Evolutionary conservation across 2,888 invertebrate genomes (phyloP), one percentile per base, ranked within the genome.

Genomic region (Malacosoma neustria): DNA sequence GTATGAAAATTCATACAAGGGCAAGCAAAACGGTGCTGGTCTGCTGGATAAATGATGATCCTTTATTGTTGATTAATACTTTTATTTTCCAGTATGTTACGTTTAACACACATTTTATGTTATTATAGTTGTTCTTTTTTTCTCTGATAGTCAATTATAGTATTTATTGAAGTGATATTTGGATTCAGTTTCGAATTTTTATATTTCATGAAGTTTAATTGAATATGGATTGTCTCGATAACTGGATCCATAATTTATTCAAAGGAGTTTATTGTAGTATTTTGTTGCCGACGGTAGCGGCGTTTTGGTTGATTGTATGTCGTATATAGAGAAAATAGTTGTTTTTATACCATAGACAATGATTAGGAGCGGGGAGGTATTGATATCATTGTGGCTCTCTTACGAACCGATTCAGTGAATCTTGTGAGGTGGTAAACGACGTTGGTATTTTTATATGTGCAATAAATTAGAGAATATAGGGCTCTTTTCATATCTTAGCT

Each of bases 381-480:
- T 14, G 7, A 13, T 34, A 22, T 7, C n/a, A 46, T 45, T 32
- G 50, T 52, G 54, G 54, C 57, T 57, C 58, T 57, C 49, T 53
- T 45, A 22, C 22, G 54, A 54, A 56, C 54, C 50, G 45, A 45
- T 47, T 44, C 32, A 32, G 31, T 41, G 39, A 40, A 40, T 45
- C 49, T 42, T 45, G 50, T 48, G 51, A 48, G 39, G 42, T 44
- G 48, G 42, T 50, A 46, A 46, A 51, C 54, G 59, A 54, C 57
- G 73, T 73, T 62, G 68, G 68, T 76, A 75, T 77, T 81, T 81
- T 80, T 75, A 56, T 81, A 81, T 75, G 80, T 81, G 82, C 82
- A 82, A 81, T 82, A 82, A 73, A 64, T 69, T 70, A 75, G 73
- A 66, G 61, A 72, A 59, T 54, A 57, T 56, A 49, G 69, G 61